phyloP scores from a whole-genome alignment of 2,113 vertebrate species.

The Miniopterus natalensis region DNA sequence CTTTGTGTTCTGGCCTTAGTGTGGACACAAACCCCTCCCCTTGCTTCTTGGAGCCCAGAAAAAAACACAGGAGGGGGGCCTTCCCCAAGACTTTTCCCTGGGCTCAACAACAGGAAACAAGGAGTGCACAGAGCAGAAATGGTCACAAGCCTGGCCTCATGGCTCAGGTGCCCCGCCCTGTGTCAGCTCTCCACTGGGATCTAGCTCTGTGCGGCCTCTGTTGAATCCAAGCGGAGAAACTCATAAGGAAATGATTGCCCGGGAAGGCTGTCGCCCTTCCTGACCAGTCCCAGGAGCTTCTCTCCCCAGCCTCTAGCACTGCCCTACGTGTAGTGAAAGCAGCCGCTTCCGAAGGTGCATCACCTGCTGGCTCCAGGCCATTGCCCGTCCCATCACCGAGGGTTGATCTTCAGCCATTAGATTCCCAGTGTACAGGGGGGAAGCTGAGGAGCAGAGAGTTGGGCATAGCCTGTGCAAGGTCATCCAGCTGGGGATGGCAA shows the following conservation, averaged over 20 bases:
- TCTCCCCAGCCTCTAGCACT: too few species aligned
- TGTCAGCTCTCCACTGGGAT: accelerated
- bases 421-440: neutral
- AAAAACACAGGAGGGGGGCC: neutral
- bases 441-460: neutral
- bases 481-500: neutral
- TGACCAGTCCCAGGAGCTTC: neutral
- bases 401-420: too few species aligned
- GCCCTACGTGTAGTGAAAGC: accelerated
- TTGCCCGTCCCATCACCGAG: neutral
- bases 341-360: neutral
- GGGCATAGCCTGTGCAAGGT: neutral
- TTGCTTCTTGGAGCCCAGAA: neutral
- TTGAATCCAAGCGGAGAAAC: neutral
- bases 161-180: neutral
- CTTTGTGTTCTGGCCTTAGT: neutral
- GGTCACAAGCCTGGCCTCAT: neutral
- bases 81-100: neutral
- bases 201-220: neutral
- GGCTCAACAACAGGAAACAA: neutral
- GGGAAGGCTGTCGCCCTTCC: neutral
- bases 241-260: neutral
- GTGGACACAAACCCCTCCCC: neutral
- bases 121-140: neutral
- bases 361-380: neutral